These are phyloP conservation scores for Chaitophorus viminalis DNA, from an alignment of 2,888 invertebrate genomes.

Conservation along the genomic window DNA sequence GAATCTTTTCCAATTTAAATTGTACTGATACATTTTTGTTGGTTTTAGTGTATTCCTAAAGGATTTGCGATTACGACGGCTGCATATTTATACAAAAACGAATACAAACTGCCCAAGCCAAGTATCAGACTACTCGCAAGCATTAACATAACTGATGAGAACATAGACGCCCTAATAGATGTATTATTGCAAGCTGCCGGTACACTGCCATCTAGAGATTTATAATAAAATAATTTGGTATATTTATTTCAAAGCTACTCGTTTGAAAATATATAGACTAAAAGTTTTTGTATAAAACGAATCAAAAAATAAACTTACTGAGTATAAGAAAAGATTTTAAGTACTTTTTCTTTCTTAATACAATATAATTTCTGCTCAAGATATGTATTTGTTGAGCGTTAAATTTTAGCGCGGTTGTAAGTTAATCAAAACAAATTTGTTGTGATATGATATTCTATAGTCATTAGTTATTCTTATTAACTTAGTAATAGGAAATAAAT, in stretches of 20 bases:
- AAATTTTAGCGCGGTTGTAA: no score
- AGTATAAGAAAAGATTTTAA: no score
- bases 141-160: conserved; percentile 73
- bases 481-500: no score
- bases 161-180: conserved; percentile 70
- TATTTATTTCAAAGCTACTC: not conserved
- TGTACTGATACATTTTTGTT: not conserved
- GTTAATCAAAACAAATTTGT: no score
- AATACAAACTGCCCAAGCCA: conserved; percentile 75
- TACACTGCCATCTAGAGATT: not conserved
- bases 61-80: conserved; percentile 78
- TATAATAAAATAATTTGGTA: not conserved
- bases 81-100: conserved; percentile 76
- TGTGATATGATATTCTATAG: no score
- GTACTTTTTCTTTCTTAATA: no score
- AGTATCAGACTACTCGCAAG: conserved; percentile 80
- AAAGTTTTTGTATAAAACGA: no score
- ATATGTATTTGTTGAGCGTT: no score
- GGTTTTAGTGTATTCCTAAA: conserved; percentile 72
- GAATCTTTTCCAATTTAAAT: not conserved
- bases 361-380: no score
- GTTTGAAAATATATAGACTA: no score
- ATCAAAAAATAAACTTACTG: no score
- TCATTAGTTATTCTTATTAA: no score
- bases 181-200: conserved; percentile 68